These are phyloP conservation scores for Coelogynopora nodosa DNA, from an alignment of 2,888 invertebrate genomes.

Conservation along the genomic window DNA sequence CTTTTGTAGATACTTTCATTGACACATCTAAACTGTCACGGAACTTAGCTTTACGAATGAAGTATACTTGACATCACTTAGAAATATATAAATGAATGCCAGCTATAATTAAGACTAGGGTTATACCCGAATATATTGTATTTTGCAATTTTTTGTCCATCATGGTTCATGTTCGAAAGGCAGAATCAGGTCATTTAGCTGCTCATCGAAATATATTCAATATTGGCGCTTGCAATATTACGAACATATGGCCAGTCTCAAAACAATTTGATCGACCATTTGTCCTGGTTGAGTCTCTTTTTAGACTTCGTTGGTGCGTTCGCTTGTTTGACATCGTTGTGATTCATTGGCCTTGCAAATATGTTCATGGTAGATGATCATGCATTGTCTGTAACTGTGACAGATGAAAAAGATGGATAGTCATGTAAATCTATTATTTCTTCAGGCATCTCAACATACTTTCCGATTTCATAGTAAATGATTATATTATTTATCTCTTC, in stretches of 20 bases:
- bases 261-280: constrained; percentile 13
- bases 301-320: constrained; percentile 25
- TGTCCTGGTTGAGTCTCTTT: not conserved
- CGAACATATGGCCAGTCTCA: constrained; percentile 22
- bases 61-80: not conserved
- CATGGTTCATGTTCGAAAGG: constrained; percentile 1
- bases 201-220: not conserved
- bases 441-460: not conserved
- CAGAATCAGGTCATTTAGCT: constrained; percentile 8
- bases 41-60: constrained; percentile 5
- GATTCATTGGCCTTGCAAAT: not conserved
- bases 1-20: constrained; percentile 13
- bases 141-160: constrained; percentile 8
- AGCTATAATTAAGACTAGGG: not conserved
- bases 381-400: not conserved
- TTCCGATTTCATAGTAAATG: not conserved
- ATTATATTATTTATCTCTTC: constrained; percentile 27
- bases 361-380: constrained; percentile 21
- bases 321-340: constrained; percentile 12
- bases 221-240: constrained; percentile 25
- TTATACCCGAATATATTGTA: not conserved
- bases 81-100: constrained; percentile 22
- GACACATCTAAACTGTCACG: constrained; percentile 17
- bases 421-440: not conserved
- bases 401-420: not conserved